These are phyloP conservation scores for Morone chrysops DNA, from an alignment of 2,113 vertebrate genomes.

Conservation along the genomic window DNA sequence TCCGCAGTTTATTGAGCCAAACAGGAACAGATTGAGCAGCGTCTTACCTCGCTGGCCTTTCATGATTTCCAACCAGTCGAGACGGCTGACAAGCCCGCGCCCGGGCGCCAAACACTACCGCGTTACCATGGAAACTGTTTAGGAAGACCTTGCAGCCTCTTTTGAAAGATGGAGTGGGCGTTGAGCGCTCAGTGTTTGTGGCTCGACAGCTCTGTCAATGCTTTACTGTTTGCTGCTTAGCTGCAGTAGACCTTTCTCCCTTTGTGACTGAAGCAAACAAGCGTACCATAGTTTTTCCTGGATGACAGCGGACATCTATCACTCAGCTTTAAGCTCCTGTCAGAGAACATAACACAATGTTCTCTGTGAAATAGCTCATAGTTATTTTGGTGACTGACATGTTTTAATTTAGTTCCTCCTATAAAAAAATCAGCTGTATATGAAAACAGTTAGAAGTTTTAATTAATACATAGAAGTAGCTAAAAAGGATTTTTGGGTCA, in stretches of 20 bases:
- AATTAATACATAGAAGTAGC: background rate
- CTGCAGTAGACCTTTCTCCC: conserved; percentile 15
- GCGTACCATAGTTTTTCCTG: background rate
- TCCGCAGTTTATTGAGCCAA: conserved; percentile 12
- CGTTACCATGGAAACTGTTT: conserved; percentile 79
- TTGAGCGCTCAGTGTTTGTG: conserved; percentile 37
- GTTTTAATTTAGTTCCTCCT: background rate
- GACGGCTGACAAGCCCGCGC: conserved; percentile 46
- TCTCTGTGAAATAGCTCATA: background rate
- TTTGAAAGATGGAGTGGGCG: conserved; percentile 69
- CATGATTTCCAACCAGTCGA: conserved; percentile 44
- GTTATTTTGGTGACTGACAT: background rate
- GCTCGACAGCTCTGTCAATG: conserved; percentile 43
- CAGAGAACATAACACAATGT: background rate
- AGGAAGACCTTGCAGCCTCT: conserved; percentile 67
- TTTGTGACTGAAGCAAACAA: conserved; percentile 35
- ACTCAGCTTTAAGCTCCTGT: background rate
- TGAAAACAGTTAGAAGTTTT: background rate
- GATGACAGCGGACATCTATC: conserved; percentile 36
- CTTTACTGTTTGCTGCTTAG: conserved; percentile 37
- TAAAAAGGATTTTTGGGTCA: background rate
- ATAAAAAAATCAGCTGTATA: no score
- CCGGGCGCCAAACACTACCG: conserved; percentile 27
- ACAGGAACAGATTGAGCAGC: conserved; percentile 48
- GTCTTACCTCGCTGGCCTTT: conserved; percentile 53